These are phyloP conservation scores for Bacillus rossius DNA, from an alignment of 1,140 invertebrate genomes.

Conservation along the genomic window DNA sequence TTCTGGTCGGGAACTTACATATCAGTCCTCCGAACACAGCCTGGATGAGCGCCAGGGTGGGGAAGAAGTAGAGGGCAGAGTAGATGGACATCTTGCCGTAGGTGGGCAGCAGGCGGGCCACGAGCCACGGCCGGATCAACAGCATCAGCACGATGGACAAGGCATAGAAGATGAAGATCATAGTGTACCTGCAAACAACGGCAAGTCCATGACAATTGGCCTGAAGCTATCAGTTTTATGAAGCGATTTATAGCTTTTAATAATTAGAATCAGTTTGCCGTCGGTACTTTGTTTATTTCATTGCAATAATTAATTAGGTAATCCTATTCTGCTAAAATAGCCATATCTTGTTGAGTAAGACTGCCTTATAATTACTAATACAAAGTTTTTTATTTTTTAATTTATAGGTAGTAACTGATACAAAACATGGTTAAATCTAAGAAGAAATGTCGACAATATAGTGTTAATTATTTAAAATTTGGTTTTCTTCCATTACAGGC, in stretches of 20 bases:
- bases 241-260: no score
- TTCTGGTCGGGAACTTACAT: conserved; percentile 59
- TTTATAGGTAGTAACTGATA: neutral
- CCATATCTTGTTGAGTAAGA: no score
- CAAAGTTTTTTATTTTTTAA: neutral
- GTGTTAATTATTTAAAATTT: no score
- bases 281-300: no score
- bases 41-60: conserved; percentile 81
- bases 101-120: conserved; percentile 55
- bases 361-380: neutral
- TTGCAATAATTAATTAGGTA: no score
- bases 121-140: conserved; percentile 63
- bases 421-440: neutral
- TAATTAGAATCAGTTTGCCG: no score
- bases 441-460: neutral
- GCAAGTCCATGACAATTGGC: no score
- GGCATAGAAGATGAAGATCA: conserved; percentile 90
- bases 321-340: no score
- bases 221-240: neutral
- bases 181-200: conserved; percentile 87
- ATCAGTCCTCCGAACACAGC: conserved; percentile 87
- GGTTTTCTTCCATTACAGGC: no score
- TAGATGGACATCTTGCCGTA: conserved; percentile 78
- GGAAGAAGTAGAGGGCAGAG: conserved; percentile 91
- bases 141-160: conserved; percentile 78